These are phyloP conservation scores for Progne subis DNA, from an alignment of 2,113 vertebrate genomes.

Conservation along the genomic window DNA sequence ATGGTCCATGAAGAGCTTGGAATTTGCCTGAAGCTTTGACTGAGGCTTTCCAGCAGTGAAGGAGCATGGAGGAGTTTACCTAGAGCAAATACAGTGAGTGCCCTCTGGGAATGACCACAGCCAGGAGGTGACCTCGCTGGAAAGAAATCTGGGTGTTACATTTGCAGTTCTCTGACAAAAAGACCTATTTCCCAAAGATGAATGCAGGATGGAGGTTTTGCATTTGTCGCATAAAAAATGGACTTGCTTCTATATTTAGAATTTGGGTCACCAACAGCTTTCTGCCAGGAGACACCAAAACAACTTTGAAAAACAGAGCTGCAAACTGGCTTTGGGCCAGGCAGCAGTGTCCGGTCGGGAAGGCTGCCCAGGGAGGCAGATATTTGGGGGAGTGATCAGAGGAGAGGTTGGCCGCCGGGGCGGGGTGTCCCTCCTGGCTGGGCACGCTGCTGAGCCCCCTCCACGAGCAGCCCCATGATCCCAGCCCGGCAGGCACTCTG, in stretches of 20 bases:
- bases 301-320: background rate
- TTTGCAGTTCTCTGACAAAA: background rate
- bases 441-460: background rate
- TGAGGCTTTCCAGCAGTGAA: background rate
- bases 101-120: background rate
- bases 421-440: background rate
- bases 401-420: fast-evolving
- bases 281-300: conserved; percentile 12
- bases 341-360: background rate
- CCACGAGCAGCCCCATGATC: background rate
- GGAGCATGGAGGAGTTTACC: background rate
- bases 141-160: background rate
- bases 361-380: background rate
- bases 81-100: background rate
- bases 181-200: background rate
- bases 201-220: fast-evolving
- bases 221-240: background rate
- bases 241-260: conserved; percentile 22
- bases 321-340: background rate
- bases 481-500: background rate
- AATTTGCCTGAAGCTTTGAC: background rate
- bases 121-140: conserved; percentile 1
- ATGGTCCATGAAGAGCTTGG: background rate
- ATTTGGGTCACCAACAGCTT: conserved; percentile 18
- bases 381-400: background rate